Evolutionary conservation across 2,113 vertebrate genomes (phyloP).

Genomic region (Gymnocephalus cernua): DNA sequence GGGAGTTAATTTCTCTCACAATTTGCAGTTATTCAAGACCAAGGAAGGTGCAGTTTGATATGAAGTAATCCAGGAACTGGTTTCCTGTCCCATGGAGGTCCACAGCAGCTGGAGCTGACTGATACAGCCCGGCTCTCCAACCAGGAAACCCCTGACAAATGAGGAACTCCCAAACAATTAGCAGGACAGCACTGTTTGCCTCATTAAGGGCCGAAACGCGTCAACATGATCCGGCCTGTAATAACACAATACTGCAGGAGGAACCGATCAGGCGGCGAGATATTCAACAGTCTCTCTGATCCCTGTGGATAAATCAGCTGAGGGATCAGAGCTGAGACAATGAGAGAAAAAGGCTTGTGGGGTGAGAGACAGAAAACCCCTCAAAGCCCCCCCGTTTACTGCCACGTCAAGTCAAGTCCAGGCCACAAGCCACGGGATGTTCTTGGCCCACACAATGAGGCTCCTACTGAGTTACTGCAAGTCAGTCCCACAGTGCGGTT

Average conservation of each 20-base stretch:
- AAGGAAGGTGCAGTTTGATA: constrained; percentile 54
- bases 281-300: constrained; percentile 8
- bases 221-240: constrained; percentile 31
- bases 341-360: constrained; percentile 7
- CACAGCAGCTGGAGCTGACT: constrained; percentile 67
- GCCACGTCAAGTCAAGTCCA: constrained; percentile 64
- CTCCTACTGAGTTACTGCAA: constrained; percentile 59
- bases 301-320: constrained; percentile 23
- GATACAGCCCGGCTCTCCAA: constrained; percentile 65
- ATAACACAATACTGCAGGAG: constrained; percentile 51
- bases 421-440: constrained; percentile 72
- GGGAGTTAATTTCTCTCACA: not conserved
- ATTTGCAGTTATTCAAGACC: constrained; percentile 12
- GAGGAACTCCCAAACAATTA: constrained; percentile 78
- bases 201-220: constrained; percentile 62
- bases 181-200: constrained; percentile 53
- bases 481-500: constrained; percentile 52
- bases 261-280: constrained; percentile 34
- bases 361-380: constrained; percentile 10
- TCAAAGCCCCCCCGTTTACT: constrained; percentile 1
- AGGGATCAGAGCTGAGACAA: constrained; percentile 28
- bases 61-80: constrained; percentile 71
- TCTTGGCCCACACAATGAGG: constrained; percentile 58
- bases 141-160: constrained; percentile 63
- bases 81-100: constrained; percentile 67